Conservation (phyloP, 2,113 vertebrate species). For the Tamias sibiricus region DNA sequence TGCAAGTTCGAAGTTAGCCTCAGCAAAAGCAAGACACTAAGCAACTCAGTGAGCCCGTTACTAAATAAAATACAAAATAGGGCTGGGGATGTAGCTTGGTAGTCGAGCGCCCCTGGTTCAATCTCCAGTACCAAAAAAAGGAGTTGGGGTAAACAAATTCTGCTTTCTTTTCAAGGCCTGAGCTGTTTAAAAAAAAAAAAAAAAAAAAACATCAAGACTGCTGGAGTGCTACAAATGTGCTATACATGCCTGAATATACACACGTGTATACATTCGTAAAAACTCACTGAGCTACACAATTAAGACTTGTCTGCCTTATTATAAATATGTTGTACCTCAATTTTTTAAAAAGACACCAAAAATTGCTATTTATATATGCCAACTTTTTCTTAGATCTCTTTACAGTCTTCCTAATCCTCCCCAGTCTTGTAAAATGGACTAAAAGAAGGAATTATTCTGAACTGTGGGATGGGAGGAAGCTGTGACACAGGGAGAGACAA, state of each 20-base stretch:
- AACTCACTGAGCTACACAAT: background rate
- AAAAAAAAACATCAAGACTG: constrained; percentile 4
- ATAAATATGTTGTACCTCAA: constrained; percentile 10
- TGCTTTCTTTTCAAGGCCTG: constrained; percentile 11
- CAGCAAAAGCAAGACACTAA: no score
- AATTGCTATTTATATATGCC: background rate
- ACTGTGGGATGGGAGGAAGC: background rate
- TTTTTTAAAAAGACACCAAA: background rate
- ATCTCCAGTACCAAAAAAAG: no score
- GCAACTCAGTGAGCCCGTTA: no score
- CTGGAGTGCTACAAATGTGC: background rate
- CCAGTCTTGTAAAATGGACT: background rate
- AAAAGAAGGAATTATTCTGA: background rate
- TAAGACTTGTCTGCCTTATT: constrained; percentile 32
- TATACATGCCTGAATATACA: background rate
- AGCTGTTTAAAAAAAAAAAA: background rate
- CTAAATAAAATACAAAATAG: no score
- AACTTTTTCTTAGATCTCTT: constrained; percentile 43
- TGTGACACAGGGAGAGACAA: background rate
- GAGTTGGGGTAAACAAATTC: background rate
- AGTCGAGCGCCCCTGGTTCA: no score
- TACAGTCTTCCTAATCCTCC: constrained; percentile 25
- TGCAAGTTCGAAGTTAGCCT: no score
- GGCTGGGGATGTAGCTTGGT: no score
- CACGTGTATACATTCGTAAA: background rate